phyloP scores from a whole-genome alignment of 2,113 vertebrate genomes.

The Glaucidium brasilianum region DNA sequence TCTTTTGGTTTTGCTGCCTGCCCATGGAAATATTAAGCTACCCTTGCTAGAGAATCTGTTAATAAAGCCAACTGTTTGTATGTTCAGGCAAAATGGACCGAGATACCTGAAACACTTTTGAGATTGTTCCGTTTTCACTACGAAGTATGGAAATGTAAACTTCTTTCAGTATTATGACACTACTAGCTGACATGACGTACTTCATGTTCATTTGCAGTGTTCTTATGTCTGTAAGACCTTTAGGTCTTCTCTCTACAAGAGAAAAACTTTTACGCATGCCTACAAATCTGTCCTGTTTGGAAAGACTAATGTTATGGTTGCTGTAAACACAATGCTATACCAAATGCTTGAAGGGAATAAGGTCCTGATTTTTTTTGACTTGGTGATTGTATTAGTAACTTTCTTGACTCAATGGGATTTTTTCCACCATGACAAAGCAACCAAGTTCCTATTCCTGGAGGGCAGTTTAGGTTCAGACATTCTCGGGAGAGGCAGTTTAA shows the following conservation, averaged over 20 bases:
- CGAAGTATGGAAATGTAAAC: not conserved
- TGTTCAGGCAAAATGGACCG: slow-evolving; percentile 21
- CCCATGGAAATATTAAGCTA: slow-evolving; percentile 9
- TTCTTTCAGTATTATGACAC: slow-evolving; percentile 73
- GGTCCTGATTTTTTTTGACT: slow-evolving; percentile 68
- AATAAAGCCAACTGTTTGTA: slow-evolving; percentile 32
- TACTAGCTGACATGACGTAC: slow-evolving; percentile 1
- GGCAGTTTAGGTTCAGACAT: slow-evolving; percentile 6
- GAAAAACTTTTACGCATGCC: slow-evolving; percentile 79
- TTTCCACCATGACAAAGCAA: slow-evolving; percentile 41
- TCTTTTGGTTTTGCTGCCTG: slow-evolving; percentile 36
- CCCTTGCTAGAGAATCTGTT: slow-evolving; percentile 46
- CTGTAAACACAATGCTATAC: slow-evolving; percentile 54
- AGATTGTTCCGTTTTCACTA: not conserved
- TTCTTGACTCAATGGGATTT: slow-evolving; percentile 50
- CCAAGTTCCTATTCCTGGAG: slow-evolving; percentile 33
- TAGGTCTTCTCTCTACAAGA: slow-evolving; percentile 90
- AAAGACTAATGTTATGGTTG: slow-evolving; percentile 51
- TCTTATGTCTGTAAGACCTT: slow-evolving; percentile 76
- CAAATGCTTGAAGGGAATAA: slow-evolving; percentile 75
- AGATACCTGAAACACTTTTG: not conserved
- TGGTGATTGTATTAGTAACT: slow-evolving; percentile 79
- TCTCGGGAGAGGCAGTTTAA: slow-evolving; percentile 63
- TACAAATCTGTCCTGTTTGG: slow-evolving; percentile 64
- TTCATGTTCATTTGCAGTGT: slow-evolving; percentile 65